Conservation (phyloP, 2,888 invertebrate species). For the Troides helena region DNA sequence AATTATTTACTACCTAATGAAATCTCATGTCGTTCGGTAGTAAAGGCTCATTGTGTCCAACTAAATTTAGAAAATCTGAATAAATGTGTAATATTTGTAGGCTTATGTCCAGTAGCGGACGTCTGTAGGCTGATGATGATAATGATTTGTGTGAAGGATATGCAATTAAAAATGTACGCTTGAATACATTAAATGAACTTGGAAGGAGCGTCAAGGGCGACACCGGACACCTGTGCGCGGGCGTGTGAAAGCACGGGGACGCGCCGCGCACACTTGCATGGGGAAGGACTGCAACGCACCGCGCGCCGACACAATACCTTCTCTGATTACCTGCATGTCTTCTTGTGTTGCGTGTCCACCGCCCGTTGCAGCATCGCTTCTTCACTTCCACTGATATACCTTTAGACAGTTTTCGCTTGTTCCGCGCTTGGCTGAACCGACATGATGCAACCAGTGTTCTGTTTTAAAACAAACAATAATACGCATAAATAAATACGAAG, state of each 20-base stretch:
- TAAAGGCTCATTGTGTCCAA: not conserved
- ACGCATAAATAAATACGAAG: not conserved
- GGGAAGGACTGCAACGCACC: conserved; percentile 65
- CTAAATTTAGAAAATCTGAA: not conserved
- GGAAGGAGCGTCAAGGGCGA: conserved; percentile 73
- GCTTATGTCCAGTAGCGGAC: no score
- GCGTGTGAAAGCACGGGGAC: conserved; percentile 69
- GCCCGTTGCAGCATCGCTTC: conserved; percentile 44
- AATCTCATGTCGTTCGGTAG: no score
- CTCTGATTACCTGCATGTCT: conserved; percentile 75
- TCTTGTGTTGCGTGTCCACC: conserved; percentile 60
- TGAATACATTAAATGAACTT: conserved; percentile 58
- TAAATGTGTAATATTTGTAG: not conserved
- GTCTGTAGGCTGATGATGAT: no score
- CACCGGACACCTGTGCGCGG: conserved; percentile 76
- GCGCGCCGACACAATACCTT: conserved; percentile 75
- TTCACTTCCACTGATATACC: conserved; percentile 57
- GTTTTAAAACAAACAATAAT: conserved; percentile 18
- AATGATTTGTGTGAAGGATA: not conserved
- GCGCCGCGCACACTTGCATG: conserved; percentile 39
- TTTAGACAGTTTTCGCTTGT: conserved; percentile 69
- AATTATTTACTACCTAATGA: not conserved
- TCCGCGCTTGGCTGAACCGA: conserved; percentile 59
- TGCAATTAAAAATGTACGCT: conserved; percentile 31
- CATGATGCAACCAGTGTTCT: conserved; percentile 11